Evolutionary conservation across 1,140 invertebrate species (phyloP), one percentile per base, ranked within the genome.

Genomic region (Antheraea pernyi): DNA sequence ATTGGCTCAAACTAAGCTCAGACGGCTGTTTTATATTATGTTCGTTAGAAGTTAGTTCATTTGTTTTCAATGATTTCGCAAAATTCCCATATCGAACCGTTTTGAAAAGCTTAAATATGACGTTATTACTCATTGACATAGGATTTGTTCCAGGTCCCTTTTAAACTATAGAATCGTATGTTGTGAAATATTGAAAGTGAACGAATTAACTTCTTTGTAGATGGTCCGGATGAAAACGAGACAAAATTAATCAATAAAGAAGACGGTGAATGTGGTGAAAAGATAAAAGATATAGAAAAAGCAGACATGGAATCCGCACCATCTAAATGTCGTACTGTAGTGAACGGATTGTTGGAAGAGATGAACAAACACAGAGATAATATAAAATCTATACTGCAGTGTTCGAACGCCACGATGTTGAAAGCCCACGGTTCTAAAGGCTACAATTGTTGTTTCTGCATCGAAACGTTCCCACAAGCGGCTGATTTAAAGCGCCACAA

Each of bases 401-500:
- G 39, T 61, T 69, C 75, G 10, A 80, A 80, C 48, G 78, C 78
- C 3, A 75, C 78, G 2, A 48, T 72, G 9, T 66, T 80, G 4
- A 65, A 69, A 63, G 22, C 63, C 9, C 67, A 59, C 5, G 37
- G 59, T 37, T 70, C 70, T 10, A 65, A 46, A 9, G 72, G 71
- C 8, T 80, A 75, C 65, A 30, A 22, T n/a, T 80, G 78, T 30
- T 67, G 59, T 18, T 80, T 70, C 67, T 80, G 78, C 19, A 19
- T 48, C 1, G 66, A 76, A 39, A 67, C 72, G 7, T 74, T 37
- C 37, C 59, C 60, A 5, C 13, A 62, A 7, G 65, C 76, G 0
- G 66, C 71, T 19, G 69, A 75, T 19, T 61, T 80, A 4, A 80
- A 79, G 70, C 42, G 7, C 0, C 78, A 79, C 62, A 78, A 68